Base-by-base conservation (phyloP, 2,797 vertebrate genomes). In the Setipinna tenuifilis region DNA sequence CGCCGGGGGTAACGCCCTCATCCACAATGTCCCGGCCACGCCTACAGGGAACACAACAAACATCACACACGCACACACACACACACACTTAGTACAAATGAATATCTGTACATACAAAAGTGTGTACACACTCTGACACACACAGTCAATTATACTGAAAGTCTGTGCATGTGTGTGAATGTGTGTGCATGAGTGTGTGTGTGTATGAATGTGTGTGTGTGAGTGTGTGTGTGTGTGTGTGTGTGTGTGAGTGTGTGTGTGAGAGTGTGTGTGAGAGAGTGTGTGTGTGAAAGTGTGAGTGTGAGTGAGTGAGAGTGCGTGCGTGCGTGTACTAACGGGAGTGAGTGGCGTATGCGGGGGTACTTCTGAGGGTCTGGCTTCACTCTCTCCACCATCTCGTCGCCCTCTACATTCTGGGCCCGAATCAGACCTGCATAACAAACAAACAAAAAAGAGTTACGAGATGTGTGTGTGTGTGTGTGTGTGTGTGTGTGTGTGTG, bases 1-100 rank as follows among this genome's bases (percentile, higher is more conserved):
- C 98, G 54, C 98, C 98, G 0, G 98, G 98, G 84, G 96, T 94
- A 0, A 91, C 88, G 0, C 97, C 97, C 46, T 97, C 95, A 23
- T 99, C 98, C 0, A 95, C 88, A 7, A 97, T 95, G 16, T 97
- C 96, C 6, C 89, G 88, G 83, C 95, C 95, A 31, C 98, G 98
- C 85, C 98, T 99, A 80, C 28, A 82, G 81, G 82, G 50, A 54
- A 86, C 31, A 62, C 6, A 28, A 68, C 46, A 48, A 12, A 78
- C 3, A 85, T 61, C 10, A 59, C 57, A 46, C 35, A 48, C 0
- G n/a, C 10, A 81, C 9, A 78, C 28, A 83, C 50, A 78, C 6
- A 48, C 23, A n/a, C 35, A 2, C 35, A 41, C 35, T 41, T 4
- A 57, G n/a, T 25, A 35, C 0, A 84, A 12, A 57, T n/a, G 28